These are phyloP conservation scores for Strigops habroptila DNA, from an alignment of 2,113 vertebrate species.

Conservation along the genomic window DNA sequence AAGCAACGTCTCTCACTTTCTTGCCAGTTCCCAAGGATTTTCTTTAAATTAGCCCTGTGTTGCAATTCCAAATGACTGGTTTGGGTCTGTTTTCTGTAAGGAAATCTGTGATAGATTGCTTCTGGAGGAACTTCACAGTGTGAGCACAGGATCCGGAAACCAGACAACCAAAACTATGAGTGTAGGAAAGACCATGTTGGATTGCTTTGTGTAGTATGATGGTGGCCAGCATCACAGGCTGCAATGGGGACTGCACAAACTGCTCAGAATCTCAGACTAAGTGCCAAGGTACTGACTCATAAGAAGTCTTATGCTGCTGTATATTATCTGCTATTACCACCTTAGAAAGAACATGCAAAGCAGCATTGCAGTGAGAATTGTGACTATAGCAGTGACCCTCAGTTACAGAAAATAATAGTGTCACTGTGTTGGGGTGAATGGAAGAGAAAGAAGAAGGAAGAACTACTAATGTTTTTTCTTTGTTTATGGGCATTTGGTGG, in stretches of 20 bases:
- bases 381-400: not conserved
- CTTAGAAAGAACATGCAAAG: not conserved
- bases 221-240: not conserved
- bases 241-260: not conserved
- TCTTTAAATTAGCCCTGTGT: not conserved
- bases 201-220: too few species aligned
- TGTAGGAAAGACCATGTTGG: not conserved
- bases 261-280: not conserved
- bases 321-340: not conserved
- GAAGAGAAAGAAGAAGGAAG: not conserved
- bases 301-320: too few species aligned
- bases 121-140: not conserved
- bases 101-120: not conserved
- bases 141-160: not conserved
- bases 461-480: not conserved
- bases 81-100: not conserved
- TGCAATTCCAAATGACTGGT: not conserved
- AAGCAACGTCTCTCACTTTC: not conserved
- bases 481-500: not conserved
- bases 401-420: not conserved
- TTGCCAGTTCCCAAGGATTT: not conserved
- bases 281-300: accelerated
- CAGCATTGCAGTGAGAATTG: accelerated
- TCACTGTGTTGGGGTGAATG: not conserved
- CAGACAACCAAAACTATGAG: not conserved